These are phyloP conservation scores for Cyprinus carpio DNA, from an alignment of 2,113 vertebrate species.

Conservation along the genomic window DNA sequence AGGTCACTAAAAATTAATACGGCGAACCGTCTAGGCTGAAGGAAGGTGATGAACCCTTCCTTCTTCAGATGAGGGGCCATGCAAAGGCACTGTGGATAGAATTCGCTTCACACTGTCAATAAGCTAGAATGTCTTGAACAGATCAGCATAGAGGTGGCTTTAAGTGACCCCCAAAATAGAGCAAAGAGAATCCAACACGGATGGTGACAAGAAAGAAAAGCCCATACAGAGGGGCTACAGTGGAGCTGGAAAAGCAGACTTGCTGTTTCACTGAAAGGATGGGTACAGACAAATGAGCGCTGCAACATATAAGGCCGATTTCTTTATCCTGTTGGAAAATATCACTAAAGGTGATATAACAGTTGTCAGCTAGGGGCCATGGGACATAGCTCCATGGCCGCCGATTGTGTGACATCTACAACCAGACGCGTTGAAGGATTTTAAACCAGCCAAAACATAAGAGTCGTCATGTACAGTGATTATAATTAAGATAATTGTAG, in stretches of 20 bases:
- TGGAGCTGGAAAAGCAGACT: background rate
- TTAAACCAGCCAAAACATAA: background rate
- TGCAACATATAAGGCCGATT: background rate
- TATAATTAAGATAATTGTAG: background rate
- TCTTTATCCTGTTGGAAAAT: too few species aligned
- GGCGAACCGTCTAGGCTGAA: background rate
- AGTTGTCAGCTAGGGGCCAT: background rate
- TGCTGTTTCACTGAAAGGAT: background rate
- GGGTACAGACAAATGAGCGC: slow-evolving; percentile 32
- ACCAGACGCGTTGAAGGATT: background rate
- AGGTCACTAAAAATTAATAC: slow-evolving; percentile 9
- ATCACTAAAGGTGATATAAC: background rate
- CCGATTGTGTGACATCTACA: background rate
- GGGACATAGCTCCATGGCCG: too few species aligned
- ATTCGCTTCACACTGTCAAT: slow-evolving; percentile 25
- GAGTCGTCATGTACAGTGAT: too few species aligned
- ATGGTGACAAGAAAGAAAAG: slow-evolving; percentile 27
- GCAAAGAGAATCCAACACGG: slow-evolving; percentile 20
- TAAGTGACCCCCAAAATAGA: slow-evolving; percentile 30
- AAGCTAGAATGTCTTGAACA: slow-evolving; percentile 25
- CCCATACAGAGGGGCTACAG: too few species aligned
- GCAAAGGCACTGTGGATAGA: background rate
- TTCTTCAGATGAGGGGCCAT: background rate
- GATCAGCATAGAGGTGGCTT: slow-evolving; percentile 17
- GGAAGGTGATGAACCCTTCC: background rate